Evolutionary conservation across 2,113 vertebrate species (phyloP).

Genomic region (Trogon surrucura): DNA sequence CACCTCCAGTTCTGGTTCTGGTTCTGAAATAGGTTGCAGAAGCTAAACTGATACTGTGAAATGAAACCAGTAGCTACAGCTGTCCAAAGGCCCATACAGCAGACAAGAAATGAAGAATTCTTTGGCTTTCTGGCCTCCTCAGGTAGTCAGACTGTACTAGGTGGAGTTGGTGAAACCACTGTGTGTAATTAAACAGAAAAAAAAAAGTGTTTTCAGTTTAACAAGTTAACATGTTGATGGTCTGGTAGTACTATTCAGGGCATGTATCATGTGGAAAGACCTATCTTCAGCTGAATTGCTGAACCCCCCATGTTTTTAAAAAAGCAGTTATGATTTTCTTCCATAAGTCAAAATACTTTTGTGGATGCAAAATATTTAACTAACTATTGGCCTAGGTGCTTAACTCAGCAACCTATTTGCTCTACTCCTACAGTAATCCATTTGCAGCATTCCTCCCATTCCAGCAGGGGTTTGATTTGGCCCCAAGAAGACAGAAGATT

Average conservation of each 20-base stretch:
- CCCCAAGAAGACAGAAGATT: background rate
- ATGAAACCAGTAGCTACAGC: conserved; percentile 10
- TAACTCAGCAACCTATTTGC: background rate
- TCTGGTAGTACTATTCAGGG: background rate
- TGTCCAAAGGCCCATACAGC: background rate
- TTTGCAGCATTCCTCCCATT: background rate
- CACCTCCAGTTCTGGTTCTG: background rate
- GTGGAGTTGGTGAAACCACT: background rate
- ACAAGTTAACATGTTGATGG: background rate
- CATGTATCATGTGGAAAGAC: background rate
- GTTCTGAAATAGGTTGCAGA: background rate
- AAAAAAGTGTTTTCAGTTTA: conserved; percentile 3
- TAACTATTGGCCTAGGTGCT: background rate
- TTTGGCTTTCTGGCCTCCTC: background rate
- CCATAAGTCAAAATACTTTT: background rate
- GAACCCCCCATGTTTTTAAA: background rate
- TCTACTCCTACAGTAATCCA: background rate
- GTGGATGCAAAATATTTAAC: background rate
- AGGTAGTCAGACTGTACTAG: background rate
- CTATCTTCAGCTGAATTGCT: background rate
- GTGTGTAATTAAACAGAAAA: background rate
- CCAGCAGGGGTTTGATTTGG: background rate
- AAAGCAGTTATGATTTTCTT: background rate
- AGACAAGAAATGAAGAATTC: conserved; percentile 20
- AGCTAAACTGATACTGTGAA: conserved; percentile 18